A percentile compares a stretch with the other conserved stretches of the same genome.
These are phyloP conservation scores for Glossosoma conforme DNA, from an alignment of 1,140 invertebrate genomes.

Conservation along the genomic window DNA sequence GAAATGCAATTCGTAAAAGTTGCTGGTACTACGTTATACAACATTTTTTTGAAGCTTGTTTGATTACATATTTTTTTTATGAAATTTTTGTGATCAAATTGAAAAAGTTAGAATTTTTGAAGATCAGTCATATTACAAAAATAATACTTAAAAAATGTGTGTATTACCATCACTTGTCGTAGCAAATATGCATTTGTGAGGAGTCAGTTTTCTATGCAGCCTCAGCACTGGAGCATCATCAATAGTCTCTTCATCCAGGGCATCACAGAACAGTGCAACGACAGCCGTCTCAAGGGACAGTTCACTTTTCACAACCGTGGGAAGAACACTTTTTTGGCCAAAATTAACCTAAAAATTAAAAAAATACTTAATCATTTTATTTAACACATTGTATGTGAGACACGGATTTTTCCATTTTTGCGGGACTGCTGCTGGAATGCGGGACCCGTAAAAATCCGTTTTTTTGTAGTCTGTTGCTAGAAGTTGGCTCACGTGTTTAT, in stretches of 20 bases:
- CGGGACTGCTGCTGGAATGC: too few species aligned
- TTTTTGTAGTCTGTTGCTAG: too few species aligned
- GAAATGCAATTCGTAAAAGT: too few species aligned
- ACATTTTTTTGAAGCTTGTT: too few species aligned
- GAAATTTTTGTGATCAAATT: conserved; percentile 1
- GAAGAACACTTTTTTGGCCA: conserved; percentile 37
- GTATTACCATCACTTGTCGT: conserved; percentile 39
- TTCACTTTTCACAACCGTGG: conserved; percentile 46
- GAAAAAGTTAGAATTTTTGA: too few species aligned
- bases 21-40: too few species aligned
- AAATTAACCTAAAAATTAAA: conserved; percentile 41
- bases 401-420: too few species aligned
- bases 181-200: conserved; percentile 66
- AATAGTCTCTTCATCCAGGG: conserved; percentile 41
- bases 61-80: too few species aligned
- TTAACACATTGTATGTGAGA: too few species aligned
- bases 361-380: background rate
- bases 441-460: too few species aligned
- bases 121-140: too few species aligned
- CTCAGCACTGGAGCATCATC: conserved; percentile 43
- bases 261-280: conserved; percentile 60
- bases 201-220: conserved; percentile 66
- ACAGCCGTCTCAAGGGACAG: conserved; percentile 55
- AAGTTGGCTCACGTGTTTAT: too few species aligned
- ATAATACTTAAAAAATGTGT: conserved; percentile 12